Percentiles rank a stretch among this genome's conserved stretches.
phyloP scores from a whole-genome alignment of 2,888 invertebrate species.

The Drosophila neotestacea region DNA sequence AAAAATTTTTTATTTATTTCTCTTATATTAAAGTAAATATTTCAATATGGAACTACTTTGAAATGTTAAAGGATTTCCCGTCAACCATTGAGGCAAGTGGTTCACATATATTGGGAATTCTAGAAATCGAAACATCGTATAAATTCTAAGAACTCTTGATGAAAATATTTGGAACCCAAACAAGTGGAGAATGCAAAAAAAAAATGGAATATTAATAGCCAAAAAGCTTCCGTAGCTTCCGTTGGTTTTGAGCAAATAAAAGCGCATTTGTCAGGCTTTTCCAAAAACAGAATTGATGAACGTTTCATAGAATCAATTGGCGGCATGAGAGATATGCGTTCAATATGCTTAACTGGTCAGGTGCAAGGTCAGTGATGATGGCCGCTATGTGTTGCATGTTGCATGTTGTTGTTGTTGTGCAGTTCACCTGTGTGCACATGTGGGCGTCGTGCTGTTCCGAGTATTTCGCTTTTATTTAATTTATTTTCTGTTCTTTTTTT shows the following conservation, averaged over 20 bases:
- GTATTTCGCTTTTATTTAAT: slow-evolving; percentile 1
- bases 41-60: too few species aligned
- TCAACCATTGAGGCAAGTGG: too few species aligned
- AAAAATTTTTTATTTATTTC: too few species aligned
- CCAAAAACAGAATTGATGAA: not conserved
- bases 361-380: slow-evolving; percentile 25
- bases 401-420: slow-evolving; percentile 5
- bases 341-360: slow-evolving; percentile 9
- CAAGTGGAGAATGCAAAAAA: too few species aligned
- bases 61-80: too few species aligned
- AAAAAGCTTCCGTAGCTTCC: too few species aligned
- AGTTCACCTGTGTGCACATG: slow-evolving; percentile 6
- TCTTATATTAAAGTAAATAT: too few species aligned
- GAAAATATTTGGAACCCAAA: too few species aligned
- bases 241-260: not conserved
- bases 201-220: too few species aligned
- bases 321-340: not conserved
- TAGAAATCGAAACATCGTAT: too few species aligned
- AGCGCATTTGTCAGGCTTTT: not conserved
- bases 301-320: not conserved
- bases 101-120: too few species aligned
- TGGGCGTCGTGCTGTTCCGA: not conserved
- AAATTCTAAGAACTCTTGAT: too few species aligned
- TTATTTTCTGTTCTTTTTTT: not conserved
- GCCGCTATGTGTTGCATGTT: slow-evolving; percentile 10